Evolutionary conservation across 2,113 vertebrate species (phyloP), one percentile per base, ranked within the genome.

Genomic region (Egretta garzetta): DNA sequence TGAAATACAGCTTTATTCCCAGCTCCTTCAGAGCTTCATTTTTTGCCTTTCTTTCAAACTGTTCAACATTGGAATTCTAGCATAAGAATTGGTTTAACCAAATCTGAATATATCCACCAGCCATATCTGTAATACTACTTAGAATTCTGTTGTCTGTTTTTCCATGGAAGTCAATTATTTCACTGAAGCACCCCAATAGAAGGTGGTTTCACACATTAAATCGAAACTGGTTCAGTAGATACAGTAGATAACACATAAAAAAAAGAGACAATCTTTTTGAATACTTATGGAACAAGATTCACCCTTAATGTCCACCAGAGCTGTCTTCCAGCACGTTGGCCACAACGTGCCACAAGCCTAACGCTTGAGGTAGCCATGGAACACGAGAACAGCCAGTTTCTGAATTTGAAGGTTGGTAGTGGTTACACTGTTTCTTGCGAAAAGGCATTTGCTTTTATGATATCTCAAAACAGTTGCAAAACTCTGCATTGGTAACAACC

Each of bases 311-410:
- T 72, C 30, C 10, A 63, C 28, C 22, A 83, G 37, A 52, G 49
- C 24, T 63, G 22, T 33, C 37, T 71, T 75, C 33, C 45, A 82
- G 62, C 43, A 71, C 1, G 2, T 4, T 59, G 52, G 47, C 37
- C 62, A 33, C 71, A 62, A 64, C 3, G 1, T 12, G 22, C 30
- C 50, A 6, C 0, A 18, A 56, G 35, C 14, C 33, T 50, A 74
- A 63, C 12, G 9, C 24, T 13, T 8, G 32, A 52, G 8, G 22
- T 14, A 79, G 62, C 37, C 37, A 23, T 17, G 7, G 63, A 84
- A 70, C 20, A 43, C 0, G 0, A 43, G 10, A 63, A 35, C 53
- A 77, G 26, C 14, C 32, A 6, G 82, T 67, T 62, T 71, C 63
- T 41, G 27, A 71, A 70, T 90, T 24, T 59, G 37, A 53, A 80